These are phyloP conservation scores for Halesus radiatus DNA, from an alignment of 1,140 invertebrate species.

Conservation along the genomic window DNA sequence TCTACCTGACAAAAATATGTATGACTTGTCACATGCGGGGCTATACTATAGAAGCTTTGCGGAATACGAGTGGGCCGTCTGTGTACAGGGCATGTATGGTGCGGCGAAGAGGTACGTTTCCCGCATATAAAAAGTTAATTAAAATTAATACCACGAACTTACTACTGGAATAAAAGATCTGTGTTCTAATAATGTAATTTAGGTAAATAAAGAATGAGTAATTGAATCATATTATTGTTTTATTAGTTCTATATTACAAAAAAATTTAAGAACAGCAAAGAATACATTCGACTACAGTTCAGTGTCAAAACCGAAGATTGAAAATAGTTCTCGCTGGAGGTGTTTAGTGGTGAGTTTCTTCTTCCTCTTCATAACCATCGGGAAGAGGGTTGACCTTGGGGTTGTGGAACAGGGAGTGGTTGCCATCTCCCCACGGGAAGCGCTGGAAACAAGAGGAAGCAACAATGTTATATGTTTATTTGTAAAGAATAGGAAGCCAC, in stretches of 20 bases:
- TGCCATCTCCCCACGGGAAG: slow-evolving; percentile 93
- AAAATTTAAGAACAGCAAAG: slow-evolving; percentile 2
- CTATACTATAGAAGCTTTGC: too few species aligned
- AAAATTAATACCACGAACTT: too few species aligned
- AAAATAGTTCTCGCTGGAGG: neutral
- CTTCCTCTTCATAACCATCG: slow-evolving; percentile 81
- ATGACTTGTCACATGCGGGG: too few species aligned
- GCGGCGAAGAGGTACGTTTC: too few species aligned
- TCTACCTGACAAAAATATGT: too few species aligned
- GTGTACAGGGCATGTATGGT: too few species aligned
- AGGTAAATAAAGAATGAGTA: slow-evolving; percentile 26
- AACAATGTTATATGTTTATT: too few species aligned
- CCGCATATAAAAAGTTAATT: too few species aligned
- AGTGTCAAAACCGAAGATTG: neutral
- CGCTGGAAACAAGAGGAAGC: slow-evolving; percentile 63
- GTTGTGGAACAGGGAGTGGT: slow-evolving; percentile 88
- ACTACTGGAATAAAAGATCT: slow-evolving; percentile 10
- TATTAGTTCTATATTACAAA: slow-evolving; percentile 32
- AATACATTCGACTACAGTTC: slow-evolving; percentile 7
- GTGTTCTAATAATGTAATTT: slow-evolving; percentile 15
- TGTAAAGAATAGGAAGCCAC: too few species aligned
- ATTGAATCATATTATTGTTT: neutral
- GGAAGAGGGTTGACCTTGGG: slow-evolving; percentile 84
- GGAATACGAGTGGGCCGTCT: too few species aligned
- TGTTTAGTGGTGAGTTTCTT: slow-evolving; percentile 46